Evolutionary conservation across 2,113 vertebrate species (phyloP).

Genomic region (Montifringilla adamsi): DNA sequence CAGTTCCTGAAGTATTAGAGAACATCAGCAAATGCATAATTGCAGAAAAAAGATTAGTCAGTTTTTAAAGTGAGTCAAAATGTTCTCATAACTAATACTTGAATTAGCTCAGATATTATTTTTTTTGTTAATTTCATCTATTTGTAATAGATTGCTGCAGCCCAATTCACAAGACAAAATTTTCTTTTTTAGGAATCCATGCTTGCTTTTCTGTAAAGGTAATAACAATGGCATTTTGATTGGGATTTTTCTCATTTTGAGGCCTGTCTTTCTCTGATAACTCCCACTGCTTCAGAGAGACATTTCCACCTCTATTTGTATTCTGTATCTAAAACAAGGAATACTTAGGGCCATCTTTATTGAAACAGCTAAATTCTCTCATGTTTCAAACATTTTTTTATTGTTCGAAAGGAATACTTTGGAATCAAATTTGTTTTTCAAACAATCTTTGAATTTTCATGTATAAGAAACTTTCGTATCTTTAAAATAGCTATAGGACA

Average conservation of each 20-base stretch:
- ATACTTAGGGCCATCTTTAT: neutral
- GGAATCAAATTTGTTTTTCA: neutral
- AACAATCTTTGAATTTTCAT: neutral
- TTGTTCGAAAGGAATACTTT: neutral
- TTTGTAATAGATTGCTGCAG: neutral
- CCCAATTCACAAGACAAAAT: neutral
- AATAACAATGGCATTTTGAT: neutral
- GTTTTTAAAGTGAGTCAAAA: neutral
- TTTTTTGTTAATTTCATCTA: neutral
- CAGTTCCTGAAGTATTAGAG: neutral
- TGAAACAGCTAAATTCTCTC: neutral
- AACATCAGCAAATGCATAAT: neutral
- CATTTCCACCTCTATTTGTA: neutral
- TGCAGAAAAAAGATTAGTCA: neutral
- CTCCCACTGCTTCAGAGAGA: neutral
- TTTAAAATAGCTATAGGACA: neutral
- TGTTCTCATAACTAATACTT: neutral
- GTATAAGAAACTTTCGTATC: neutral
- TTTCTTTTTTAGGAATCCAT: neutral
- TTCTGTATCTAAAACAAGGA: neutral
- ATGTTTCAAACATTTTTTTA: neutral
- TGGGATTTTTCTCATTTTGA: neutral
- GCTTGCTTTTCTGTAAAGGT: neutral
- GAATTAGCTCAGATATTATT: neutral
- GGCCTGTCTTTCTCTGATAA: neutral